Percentiles rank a stretch among this genome's conserved stretches.
These are phyloP conservation scores for Enteromius unitaeniatus DNA, from an alignment of 2,797 vertebrate genomes.

Conservation along the genomic window DNA sequence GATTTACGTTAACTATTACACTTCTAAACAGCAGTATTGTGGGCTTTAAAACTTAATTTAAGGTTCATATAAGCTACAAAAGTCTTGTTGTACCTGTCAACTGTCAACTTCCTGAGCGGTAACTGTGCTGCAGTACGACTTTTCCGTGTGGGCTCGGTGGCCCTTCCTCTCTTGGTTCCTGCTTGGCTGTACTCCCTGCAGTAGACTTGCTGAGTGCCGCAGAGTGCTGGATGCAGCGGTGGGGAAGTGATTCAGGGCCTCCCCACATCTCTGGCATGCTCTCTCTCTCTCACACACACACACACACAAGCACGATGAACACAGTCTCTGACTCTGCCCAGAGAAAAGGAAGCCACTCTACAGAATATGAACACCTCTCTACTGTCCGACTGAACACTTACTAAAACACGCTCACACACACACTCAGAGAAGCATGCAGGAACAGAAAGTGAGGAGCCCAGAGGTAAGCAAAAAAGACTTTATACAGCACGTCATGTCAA, in stretches of 20 bases:
- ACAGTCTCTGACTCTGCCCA: constrained; percentile 63
- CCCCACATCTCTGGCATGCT: constrained; percentile 68
- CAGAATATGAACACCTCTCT: constrained; percentile 65
- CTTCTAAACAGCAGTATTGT: background rate
- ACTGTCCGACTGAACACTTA: constrained; percentile 55
- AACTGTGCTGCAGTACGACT: constrained; percentile 55
- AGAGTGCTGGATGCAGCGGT: constrained; percentile 76
- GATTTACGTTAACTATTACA: background rate
- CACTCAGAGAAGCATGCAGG: constrained; percentile 71
- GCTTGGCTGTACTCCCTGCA: constrained; percentile 68
- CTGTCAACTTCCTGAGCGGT: background rate
- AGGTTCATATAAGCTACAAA: background rate
- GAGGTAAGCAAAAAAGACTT: constrained; percentile 73
- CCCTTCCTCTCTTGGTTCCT: constrained; percentile 65
- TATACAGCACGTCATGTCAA: constrained; percentile 37
- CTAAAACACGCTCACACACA: constrained; percentile 44
- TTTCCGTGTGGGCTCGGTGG: constrained; percentile 61
- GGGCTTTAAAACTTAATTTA: background rate
- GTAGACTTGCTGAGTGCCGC: constrained; percentile 69
- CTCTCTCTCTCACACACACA: constrained; percentile 49
- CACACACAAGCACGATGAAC: constrained; percentile 50
- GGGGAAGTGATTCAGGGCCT: constrained; percentile 79
- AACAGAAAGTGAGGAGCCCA: constrained; percentile 69
- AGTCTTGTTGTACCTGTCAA: constrained; percentile 10
- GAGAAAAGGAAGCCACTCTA: constrained; percentile 66